A percentile compares a stretch with the other conserved stretches of the same genome.
Conservation (phyloP, 2,888 invertebrate genomes). For the Caenorhabditis angaria region DNA sequence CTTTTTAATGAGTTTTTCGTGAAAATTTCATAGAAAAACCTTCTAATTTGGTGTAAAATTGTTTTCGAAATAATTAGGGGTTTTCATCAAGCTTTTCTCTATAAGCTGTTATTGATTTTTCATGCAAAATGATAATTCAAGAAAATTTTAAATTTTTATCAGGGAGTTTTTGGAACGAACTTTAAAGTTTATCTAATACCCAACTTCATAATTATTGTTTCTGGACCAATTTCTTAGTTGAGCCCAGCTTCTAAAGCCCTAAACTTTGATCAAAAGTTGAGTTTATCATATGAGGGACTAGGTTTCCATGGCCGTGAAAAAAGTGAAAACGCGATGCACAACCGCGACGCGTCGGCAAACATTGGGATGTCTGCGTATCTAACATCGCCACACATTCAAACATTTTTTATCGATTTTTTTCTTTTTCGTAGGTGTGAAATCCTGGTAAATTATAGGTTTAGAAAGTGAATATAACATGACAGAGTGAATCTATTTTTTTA, state of each 20-base stretch:
- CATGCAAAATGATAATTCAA: no score
- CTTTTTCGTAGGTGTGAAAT: constrained; percentile 1
- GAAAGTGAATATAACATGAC: background rate
- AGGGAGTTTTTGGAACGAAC: no score
- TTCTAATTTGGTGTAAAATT: no score
- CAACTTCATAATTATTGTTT: no score
- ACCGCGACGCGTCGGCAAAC: constrained; percentile 25
- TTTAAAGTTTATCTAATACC: no score
- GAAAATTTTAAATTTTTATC: no score
- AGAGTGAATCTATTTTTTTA: background rate
- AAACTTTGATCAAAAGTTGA: no score
- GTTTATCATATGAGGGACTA: background rate
- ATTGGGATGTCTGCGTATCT: background rate
- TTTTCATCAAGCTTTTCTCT: background rate
- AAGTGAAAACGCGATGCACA: constrained; percentile 10
- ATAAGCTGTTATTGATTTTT: background rate
- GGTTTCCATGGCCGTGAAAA: background rate
- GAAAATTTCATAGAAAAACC: no score
- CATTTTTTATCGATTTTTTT: constrained; percentile 7
- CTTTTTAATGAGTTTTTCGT: no score
- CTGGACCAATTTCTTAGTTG: no score
- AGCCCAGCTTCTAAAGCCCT: no score
- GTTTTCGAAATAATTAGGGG: background rate
- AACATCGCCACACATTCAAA: background rate
- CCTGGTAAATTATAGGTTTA: background rate